Base-by-base conservation (phyloP, 64 coral and sea anemone species). In the Catalaphyllia jardinei region DNA sequence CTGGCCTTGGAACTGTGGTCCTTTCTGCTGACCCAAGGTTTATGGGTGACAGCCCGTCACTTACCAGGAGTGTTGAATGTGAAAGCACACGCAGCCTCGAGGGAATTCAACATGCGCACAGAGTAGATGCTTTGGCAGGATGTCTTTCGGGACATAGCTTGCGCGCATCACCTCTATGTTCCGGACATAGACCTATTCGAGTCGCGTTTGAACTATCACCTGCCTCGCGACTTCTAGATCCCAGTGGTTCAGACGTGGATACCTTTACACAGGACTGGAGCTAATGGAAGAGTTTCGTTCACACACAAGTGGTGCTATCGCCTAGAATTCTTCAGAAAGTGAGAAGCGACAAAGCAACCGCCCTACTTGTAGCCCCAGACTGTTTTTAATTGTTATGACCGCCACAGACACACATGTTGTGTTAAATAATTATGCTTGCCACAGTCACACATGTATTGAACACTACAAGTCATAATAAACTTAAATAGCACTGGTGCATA, bases 141-240 rank as follows among this genome's bases (percentile, higher is more conserved):
- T 54, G 31, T 90, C 63, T 90, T 91, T 62, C 51, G 33, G 67
- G 77, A 74, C 54, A 82, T 91, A 81, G 59, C 65, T 17, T n/a
- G n/a, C n/a, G n/a, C n/a, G n/a, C 42, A 74, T 39, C 89, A 50
- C 60, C 83, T 51, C 52, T 91, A 82, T 78, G 64, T 72, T 24
- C 88, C 88, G 18, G 17, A 90, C 64, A 42, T 90, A 81, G 88
- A 90, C 27, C 77, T 90, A 22, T 91, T 91, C 76, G 89, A 79
- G 13, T 83, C 79, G 51, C 79, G 79, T 13, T 49, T 90, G 59
- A 90, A 81, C 88, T 59, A 90, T 50, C 60, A 80, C 24, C 15
- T 90, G 55, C 88, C 77, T 46, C 35, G 10, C 30, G 88, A 24
- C 67, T 49, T 52, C 88, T 57, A 28, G 88, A 90, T 29, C 88